A percentile compares a stretch with the other conserved stretches of the same genome.
These are phyloP conservation scores for Microvelia longipes DNA, from an alignment of 1,140 invertebrate species.

Conservation along the genomic window DNA sequence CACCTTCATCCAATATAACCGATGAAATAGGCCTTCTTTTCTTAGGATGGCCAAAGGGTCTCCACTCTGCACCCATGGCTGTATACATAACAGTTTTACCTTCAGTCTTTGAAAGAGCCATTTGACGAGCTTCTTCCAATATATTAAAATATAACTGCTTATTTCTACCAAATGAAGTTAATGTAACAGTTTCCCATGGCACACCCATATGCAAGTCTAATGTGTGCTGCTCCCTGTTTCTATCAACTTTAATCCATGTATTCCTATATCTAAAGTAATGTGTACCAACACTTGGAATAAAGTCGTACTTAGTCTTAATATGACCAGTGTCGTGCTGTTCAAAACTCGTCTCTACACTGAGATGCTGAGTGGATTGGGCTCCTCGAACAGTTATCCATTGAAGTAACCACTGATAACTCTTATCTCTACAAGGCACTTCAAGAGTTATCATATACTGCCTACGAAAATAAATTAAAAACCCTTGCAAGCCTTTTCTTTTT, in stretches of 20 bases:
- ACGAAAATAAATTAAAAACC: constrained; percentile 64
- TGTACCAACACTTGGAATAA: constrained; percentile 89
- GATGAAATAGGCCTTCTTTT: constrained; percentile 71
- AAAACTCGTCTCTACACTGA: constrained; percentile 90
- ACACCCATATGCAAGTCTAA: constrained; percentile 82
- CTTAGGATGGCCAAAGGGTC: constrained; percentile 83
- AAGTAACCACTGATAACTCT: constrained; percentile 90
- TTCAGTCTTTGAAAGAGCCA: constrained; percentile 78
- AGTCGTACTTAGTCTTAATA: constrained; percentile 85
- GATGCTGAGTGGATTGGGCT: constrained; percentile 73
- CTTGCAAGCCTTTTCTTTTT: constrained; percentile 64
- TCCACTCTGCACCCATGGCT: constrained; percentile 87
- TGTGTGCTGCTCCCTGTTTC: constrained; percentile 83
- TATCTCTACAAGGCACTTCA: constrained; percentile 89
- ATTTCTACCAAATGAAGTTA: constrained; percentile 79
- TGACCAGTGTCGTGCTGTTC: constrained; percentile 79
- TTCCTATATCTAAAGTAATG: constrained; percentile 77
- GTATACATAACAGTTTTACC: constrained; percentile 97
- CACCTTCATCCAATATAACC: constrained; percentile 74
- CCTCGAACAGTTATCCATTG: constrained; percentile 82
- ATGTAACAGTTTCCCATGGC: constrained; percentile 81
- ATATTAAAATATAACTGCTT: constrained; percentile 77
- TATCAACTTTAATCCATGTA: constrained; percentile 81
- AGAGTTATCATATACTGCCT: constrained; percentile 89
- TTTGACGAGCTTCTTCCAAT: constrained; percentile 82